Base-by-base conservation (phyloP, 2,113 vertebrate species). In the Notarius quadriscutis region DNA sequence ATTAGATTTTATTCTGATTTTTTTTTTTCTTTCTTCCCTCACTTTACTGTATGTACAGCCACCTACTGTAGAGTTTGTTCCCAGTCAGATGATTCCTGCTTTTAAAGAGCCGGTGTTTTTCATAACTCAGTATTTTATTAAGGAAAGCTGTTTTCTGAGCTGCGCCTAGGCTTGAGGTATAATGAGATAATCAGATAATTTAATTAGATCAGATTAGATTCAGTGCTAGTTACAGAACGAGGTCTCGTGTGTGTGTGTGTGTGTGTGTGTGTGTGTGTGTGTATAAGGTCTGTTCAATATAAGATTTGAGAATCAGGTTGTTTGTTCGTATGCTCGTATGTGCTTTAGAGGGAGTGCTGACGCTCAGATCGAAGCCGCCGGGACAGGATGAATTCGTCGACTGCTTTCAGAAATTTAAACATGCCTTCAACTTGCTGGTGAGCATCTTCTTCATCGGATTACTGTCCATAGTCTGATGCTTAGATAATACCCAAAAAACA, bases 351-450 rank as follows among this genome's bases (percentile, higher is more conserved):
- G 98, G 98, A 58, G 97, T 99, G 88, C 95, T 99, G 86, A 99
- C 98, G 0, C 96, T 99, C 75, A 94, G 98, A 83, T 95, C 98
- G 83, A 98, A 96, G 87, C 96, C 98, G 6, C 98, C 98, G 0
- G 83, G 90, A 41, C 95, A 97, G 85, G 97, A 97, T 25, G 97
- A 98, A 86, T 99, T 99, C 80, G 27, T 99, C 1, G 97, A 99
- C 93, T 99, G 98, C 92, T 96, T 99, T 87, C 98, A 99, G 92
- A 99, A 99, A 88, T 99, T 99, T 93, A 99, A 99, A 88, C 96
- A 98, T 87, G 97, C 96, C 86, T 99, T 99, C 95, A 99, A 99
- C 91, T 96, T 99, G 89, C 95, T 99, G 96, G 98, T 99, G 94
- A 92, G 96, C 6, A 34, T 78, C 27, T 14, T 25, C 25, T 25